Base-by-base conservation (phyloP, 2,888 invertebrate species). In the Tenthredo scrophulariae region DNA sequence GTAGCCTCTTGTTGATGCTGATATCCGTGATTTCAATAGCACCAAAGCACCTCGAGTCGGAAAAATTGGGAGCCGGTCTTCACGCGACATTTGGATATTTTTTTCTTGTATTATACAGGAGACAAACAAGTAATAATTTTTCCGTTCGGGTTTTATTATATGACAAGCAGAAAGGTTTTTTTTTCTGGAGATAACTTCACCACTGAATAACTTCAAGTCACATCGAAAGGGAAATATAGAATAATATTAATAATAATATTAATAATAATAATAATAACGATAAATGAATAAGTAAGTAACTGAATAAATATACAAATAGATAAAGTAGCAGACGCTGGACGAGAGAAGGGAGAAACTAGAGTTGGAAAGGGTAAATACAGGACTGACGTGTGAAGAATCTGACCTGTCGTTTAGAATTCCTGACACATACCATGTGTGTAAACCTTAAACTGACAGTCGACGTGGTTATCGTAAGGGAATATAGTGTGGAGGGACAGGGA, bases 371-470 rank as follows among this genome's bases (percentile, higher is more conserved):
- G 46, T 74, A 26, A 70, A 74, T 40, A 72, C 40, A n/a, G n/a
- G 29, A 46, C 29, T 75, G 50, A 77, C 50, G 72, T 50, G 46
- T 77, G 75, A 58, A 79, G 29, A 62, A 50, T 79, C 62, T 22
- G 37, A 79, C 62, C 58, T 79, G 62, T 79, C 58, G 54, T 58
- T 79, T 37, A 79, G 58, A 79, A 79, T 58, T 62, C 40, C 26
- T 62, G n/a, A 10, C n/a, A 3, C 72, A 74, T 74, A 62, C 62
- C 79, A 58, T 54, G 62, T 79, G 79, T 79, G 62, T 79, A 79
- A 79, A 79, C 62, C 62, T 79, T 54, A 22, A 58, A 79, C 72
- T 15, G 50, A 26, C 75, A 50, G 75, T 54, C 54, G 50, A 50
- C 50, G 50, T n/a, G 33, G 46, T 77, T 77, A 77, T 77, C 75